A percentile compares a stretch with the other conserved stretches of the same genome.
phyloP scores from a whole-genome alignment of 2,888 invertebrate genomes.

The Ditylenchus weischeri region DNA sequence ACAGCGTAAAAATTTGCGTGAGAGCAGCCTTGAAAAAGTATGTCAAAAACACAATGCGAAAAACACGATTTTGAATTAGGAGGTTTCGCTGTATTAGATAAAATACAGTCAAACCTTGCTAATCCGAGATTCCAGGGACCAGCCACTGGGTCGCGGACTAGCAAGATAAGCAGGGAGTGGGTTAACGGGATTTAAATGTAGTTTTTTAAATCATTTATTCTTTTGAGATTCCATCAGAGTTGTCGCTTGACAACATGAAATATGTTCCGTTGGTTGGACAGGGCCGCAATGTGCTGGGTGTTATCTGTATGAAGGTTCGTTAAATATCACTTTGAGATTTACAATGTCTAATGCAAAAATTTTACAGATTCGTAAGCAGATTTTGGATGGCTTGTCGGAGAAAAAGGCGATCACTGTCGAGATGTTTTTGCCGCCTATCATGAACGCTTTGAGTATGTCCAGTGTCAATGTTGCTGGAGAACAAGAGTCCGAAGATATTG shows the following conservation, averaged over 20 bases:
- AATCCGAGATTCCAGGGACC: too few relatives aligned
- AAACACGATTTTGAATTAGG: neutral
- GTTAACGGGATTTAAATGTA: too few relatives aligned
- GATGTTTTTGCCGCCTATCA: constrained; percentile 10
- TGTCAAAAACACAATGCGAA: neutral
- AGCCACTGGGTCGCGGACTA: too few relatives aligned
- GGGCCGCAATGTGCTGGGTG: constrained; percentile 39
- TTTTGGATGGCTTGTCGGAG: neutral
- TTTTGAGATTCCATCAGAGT: constrained; percentile 32
- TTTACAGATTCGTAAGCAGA: constrained; percentile 6
- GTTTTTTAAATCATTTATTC: neutral
- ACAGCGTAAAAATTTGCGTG: too few relatives aligned
- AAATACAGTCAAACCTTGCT: too few relatives aligned
- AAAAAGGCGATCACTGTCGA: neutral
- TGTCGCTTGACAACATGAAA: constrained; percentile 27
- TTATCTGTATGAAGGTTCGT: constrained; percentile 37
- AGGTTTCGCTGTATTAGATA: too few relatives aligned
- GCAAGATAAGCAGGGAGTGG: too few relatives aligned
- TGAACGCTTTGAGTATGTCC: neutral
- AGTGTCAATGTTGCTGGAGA: too few relatives aligned
- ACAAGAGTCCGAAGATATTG: too few relatives aligned
- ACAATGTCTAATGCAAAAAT: neutral
- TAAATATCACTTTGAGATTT: neutral
- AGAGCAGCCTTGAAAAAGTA: neutral
- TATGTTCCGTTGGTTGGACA: constrained; percentile 37